Conservation (phyloP, 2,113 vertebrate genomes). For the Epinephelus cyanopodus region DNA sequence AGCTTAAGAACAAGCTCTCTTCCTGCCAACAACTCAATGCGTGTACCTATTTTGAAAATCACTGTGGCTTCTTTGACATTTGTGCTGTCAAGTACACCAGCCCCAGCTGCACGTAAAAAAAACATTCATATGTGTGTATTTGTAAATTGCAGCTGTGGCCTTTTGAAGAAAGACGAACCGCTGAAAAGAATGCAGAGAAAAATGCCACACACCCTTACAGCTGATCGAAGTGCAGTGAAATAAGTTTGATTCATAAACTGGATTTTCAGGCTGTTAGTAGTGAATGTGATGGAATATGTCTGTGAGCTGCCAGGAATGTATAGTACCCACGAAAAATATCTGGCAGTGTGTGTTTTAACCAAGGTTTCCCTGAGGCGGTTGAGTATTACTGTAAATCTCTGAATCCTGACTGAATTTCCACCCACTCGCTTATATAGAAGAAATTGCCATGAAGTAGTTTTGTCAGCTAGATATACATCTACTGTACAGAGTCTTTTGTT, state of each 20-base stretch:
- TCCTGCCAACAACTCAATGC: neutral
- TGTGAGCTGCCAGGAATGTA: conserved; percentile 5
- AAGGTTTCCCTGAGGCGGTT: conserved; percentile 12
- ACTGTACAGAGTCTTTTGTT: conserved; percentile 22
- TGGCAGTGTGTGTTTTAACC: conserved; percentile 18
- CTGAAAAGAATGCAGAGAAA: neutral
- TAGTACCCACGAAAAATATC: conserved; percentile 4
- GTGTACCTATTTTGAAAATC: neutral
- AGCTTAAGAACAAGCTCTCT: neutral
- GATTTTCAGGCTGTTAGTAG: neutral
- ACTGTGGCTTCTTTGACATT: neutral
- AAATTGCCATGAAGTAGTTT: conserved; percentile 8
- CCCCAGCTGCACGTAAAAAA: neutral
- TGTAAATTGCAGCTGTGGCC: neutral
- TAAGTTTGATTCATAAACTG: neutral
- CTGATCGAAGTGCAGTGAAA: neutral
- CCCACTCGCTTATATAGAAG: conserved; percentile 28
- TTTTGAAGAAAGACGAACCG: neutral
- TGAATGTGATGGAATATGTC: neutral
- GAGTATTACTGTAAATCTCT: conserved; percentile 31
- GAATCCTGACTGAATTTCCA: conserved; percentile 43
- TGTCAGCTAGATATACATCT: conserved; percentile 27
- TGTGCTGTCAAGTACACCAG: too few species aligned
- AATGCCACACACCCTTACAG: neutral
- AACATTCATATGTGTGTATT: neutral